Percentiles rank a stretch among this genome's conserved stretches.
Evolutionary conservation across 2,888 invertebrate species (phyloP).

Genomic region (Papilio elwesi): DNA sequence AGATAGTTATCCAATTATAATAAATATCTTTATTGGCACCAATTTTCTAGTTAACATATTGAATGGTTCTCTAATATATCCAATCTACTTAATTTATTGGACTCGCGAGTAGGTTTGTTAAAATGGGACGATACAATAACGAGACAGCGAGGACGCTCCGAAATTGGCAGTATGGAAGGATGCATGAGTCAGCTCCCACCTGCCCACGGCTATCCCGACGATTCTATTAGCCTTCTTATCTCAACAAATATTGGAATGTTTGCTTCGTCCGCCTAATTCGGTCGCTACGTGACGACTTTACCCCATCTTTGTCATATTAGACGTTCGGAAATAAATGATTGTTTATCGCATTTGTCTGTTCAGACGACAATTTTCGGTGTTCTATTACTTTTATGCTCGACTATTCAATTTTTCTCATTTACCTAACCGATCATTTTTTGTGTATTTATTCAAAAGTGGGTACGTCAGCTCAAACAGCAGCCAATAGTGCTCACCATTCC

Average conservation of each 20-base stretch:
- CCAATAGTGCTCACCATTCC: no score
- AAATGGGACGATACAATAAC: slow-evolving; percentile 38
- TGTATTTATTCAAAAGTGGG: background rate
- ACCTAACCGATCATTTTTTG: background rate
- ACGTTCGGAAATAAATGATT: slow-evolving; percentile 32
- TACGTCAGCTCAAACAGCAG: no score
- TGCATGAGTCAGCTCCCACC: slow-evolving; percentile 44
- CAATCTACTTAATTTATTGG: slow-evolving; percentile 37
- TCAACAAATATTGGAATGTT: slow-evolving; percentile 69
- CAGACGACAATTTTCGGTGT: slow-evolving; percentile 12
- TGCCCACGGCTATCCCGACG: slow-evolving; percentile 54
- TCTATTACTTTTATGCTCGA: slow-evolving; percentile 19
- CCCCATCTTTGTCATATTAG: slow-evolving; percentile 53
- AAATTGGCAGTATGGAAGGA: slow-evolving; percentile 37
- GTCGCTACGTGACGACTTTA: slow-evolving; percentile 64
- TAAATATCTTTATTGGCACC: background rate
- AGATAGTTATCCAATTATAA: background rate
- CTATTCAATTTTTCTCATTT: background rate
- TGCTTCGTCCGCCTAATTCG: slow-evolving; percentile 62
- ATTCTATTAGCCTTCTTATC: slow-evolving; percentile 64
- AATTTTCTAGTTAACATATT: background rate
- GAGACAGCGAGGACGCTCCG: slow-evolving; percentile 34
- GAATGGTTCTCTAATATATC: background rate
- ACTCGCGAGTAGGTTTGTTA: slow-evolving; percentile 30
- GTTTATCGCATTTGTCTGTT: slow-evolving; percentile 16